These are phyloP conservation scores for Heterodera filipjevi DNA, from an alignment of 2,888 invertebrate genomes.

Conservation along the genomic window DNA sequence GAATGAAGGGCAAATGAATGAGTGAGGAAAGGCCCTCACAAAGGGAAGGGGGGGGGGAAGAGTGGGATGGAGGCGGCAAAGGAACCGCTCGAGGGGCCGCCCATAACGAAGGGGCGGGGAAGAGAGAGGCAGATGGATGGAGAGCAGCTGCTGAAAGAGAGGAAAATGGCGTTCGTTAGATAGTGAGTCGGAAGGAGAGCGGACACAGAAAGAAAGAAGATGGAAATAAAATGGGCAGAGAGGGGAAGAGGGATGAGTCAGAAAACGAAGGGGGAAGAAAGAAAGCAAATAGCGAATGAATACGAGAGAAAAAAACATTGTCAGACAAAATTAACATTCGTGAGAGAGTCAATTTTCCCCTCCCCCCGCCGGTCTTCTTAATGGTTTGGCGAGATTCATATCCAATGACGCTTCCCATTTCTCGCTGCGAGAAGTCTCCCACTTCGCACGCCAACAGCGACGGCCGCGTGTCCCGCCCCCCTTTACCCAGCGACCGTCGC, in stretches of 20 bases:
- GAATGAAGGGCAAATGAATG: constrained; percentile 5
- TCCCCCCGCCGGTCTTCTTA: neutral
- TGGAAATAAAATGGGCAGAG: neutral
- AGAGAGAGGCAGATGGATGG: neutral
- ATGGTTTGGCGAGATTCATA: no score
- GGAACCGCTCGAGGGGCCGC: constrained; percentile 12
- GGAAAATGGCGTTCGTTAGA: neutral
- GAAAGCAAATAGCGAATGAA: neutral
- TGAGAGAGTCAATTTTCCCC: neutral
- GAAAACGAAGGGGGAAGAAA: neutral
- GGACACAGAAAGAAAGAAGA: neutral
- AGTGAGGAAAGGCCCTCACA: neutral
- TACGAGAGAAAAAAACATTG: neutral
- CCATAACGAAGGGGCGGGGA: neutral
- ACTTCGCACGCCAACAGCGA: neutral
- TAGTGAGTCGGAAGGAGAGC: neutral
- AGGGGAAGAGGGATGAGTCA: neutral
- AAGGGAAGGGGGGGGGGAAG: neutral
- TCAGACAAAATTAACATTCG: neutral
- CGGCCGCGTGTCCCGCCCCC: neutral
- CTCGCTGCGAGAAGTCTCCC: constrained; percentile 2
- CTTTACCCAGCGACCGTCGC: neutral
- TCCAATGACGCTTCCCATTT: neutral
- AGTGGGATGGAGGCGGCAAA: neutral
- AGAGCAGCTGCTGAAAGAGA: neutral